Base-by-base conservation (phyloP, 2,113 vertebrate species). In the Brienomyrus longianalis region DNA sequence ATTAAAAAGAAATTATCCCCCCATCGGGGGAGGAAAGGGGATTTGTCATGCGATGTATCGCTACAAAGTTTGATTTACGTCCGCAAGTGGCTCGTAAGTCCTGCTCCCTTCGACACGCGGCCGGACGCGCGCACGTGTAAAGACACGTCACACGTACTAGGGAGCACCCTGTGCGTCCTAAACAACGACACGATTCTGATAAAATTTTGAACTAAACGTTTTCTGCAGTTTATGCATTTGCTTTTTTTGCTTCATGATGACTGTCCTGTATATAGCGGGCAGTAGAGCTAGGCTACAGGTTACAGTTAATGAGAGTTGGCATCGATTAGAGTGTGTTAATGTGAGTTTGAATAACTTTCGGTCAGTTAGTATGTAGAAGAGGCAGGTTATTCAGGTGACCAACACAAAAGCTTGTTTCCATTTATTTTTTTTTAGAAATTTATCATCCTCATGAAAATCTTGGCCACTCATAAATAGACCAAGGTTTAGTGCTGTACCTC, bases 1-100 rank as follows among this genome's bases (percentile, higher is more conserved):
- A 98, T 98, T 99, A 98, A 97, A 98, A 97, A 97, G 94, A 95
- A 96, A 97, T 97, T 94, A 98, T 97, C 96, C 96, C 95, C 93
- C 90, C 92, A 93, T 93, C 93, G 92, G 92, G 93, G 93, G 93
- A 92, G 31, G 47, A 43, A 83, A 87, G 17, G 13, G 35, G 89
- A 94, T 94, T 94, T 93, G 93, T 93, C 93, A 88, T 89, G 89
- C 88, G 74, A 88, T 90, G 89, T 91, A 90, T 92, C 90, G 89
- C 89, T 88, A 83, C 92, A 88, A 87, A 84, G 56, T 90, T 83
- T 88, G 91, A 92, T 93, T 93, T 92, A 87, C 88, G 90, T 91
- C 90, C 74, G 56, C 77, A 52, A 86, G 21, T 89, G 21, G 31
- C 62, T 47, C 77, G 43, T 23, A 50, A 62, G 27, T 27, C n/a